phyloP scores from a whole-genome alignment of 2,113 vertebrate genomes.

The Gymnocephalus cernua region DNA sequence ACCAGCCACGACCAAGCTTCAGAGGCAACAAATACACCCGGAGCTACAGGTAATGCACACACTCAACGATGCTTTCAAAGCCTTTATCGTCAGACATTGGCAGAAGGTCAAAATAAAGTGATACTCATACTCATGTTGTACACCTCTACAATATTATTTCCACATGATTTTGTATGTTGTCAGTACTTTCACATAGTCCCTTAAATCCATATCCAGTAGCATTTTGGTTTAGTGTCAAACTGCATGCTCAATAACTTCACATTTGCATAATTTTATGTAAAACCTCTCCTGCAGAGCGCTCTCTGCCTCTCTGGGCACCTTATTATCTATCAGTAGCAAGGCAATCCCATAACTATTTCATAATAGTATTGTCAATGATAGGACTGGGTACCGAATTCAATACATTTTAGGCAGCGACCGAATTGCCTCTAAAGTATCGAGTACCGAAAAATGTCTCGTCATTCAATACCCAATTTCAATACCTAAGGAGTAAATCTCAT shows the following conservation, averaged over 20 bases:
- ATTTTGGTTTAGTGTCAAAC: slow-evolving; percentile 54
- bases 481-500: too few relatives aligned
- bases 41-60: slow-evolving; percentile 94
- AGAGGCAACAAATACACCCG: slow-evolving; percentile 99
- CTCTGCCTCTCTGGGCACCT: slow-evolving; percentile 37
- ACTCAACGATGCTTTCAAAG: background rate
- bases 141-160: background rate
- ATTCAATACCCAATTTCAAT: too few relatives aligned
- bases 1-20: slow-evolving; percentile 98
- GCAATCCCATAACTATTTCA: slow-evolving; percentile 1
- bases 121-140: background rate
- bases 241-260: slow-evolving; percentile 42
- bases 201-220: slow-evolving; percentile 20
- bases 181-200: background rate
- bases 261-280: slow-evolving; percentile 74
- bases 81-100: background rate
- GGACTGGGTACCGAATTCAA: too few relatives aligned
- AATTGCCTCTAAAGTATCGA: too few relatives aligned
- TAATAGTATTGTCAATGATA: slow-evolving; percentile 20
- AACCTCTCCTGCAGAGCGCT: slow-evolving; percentile 51
- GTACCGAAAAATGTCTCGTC: too few relatives aligned
- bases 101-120: background rate
- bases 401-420: too few relatives aligned
- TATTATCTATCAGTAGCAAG: slow-evolving; percentile 34
- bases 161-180: slow-evolving; percentile 4